Percentiles rank a stretch among this genome's conserved stretches.
These are phyloP conservation scores for Perca fluviatilis DNA, from an alignment of 2,113 vertebrate genomes.

Conservation along the genomic window DNA sequence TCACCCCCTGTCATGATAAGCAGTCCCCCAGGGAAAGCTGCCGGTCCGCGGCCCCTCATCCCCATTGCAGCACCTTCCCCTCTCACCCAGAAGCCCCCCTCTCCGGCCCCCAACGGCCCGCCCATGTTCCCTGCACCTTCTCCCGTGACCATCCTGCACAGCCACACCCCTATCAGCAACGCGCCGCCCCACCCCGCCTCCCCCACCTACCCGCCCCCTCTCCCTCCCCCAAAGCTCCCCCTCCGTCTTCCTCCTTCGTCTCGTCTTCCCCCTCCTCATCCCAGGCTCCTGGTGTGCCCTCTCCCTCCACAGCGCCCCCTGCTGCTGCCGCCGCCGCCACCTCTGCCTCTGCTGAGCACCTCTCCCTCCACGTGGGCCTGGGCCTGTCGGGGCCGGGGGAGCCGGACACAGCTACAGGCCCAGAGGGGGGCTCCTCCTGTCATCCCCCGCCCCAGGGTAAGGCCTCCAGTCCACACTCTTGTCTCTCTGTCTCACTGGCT, in stretches of 20 bases:
- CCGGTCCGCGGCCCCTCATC: conserved; percentile 92
- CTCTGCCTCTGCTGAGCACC: conserved; percentile 68
- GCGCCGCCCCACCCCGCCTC: conserved; percentile 78
- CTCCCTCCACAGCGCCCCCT: conserved; percentile 97
- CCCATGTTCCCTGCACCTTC: conserved; percentile 85
- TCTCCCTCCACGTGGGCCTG: conserved; percentile 65
- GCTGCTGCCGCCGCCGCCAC: conserved; percentile 72
- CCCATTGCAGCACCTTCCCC: conserved; percentile 89
- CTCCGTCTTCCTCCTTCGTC: conserved; percentile 80
- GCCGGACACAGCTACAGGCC: conserved; percentile 49
- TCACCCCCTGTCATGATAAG: conserved; percentile 98
- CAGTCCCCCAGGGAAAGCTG: conserved; percentile 94
- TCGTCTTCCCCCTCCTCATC: conserved; percentile 90
- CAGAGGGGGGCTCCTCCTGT: conserved; percentile 65
- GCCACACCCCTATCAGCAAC: conserved; percentile 83
- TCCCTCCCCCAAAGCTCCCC: conserved; percentile 81
- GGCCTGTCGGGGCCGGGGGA: conserved; percentile 59
- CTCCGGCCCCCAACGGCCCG: conserved; percentile 77
- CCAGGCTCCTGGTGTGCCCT: conserved; percentile 98
- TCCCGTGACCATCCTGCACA: conserved; percentile 83
- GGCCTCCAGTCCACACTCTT: conserved; percentile 84
- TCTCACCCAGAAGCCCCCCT: conserved; percentile 89
- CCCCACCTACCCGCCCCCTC: conserved; percentile 86
- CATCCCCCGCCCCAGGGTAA: conserved; percentile 89
- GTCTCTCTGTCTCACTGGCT: conserved; percentile 63